Base-by-base conservation (phyloP, 2,113 vertebrate species). In the Protobothrops flavoviridis region DNA sequence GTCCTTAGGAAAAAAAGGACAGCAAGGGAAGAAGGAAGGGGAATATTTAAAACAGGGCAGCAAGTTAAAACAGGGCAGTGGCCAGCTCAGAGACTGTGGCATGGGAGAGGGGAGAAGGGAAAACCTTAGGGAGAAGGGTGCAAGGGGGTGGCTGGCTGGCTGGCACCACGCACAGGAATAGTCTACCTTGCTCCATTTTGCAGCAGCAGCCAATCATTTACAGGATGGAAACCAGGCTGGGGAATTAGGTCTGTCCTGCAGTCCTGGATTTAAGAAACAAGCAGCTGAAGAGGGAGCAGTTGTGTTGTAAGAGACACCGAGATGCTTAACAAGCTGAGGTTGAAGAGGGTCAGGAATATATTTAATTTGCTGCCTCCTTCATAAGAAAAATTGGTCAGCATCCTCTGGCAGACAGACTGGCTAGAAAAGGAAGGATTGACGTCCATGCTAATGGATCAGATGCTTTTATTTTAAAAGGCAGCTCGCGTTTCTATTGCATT, bases 51-150 rank as follows among this genome's bases (percentile, higher is more conserved):
- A 29, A 8, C 0, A 9, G 17, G 0, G 12, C 86, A 56, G 7
- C 1, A n/a, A n/a, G n/a, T 13, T 7, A 52, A 45, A 29, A 8
- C 0, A 9, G 17, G 0, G 12, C 86, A 56, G 7, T 0, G 1
- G n/a, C 10, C 10, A 26, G 13, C 48, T 21, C 5, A 2, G 3
- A 10, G 10, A 12, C 23, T 24, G 23, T 11, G 21, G 24, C 6
- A n/a, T 7, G 26, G 48, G 12, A 3, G 9, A 48, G 3, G 5
- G 4, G 23, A 29, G 86, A 29, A 10, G 2, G 86, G 12, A 29
- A 29, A 87, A 29, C 86, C 2, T 26, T 26, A 12, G 26, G 48
- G 85, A 5, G 23, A 17, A 26, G 4, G 21, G 45, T 21, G 4
- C 61, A 13, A n/a, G 0, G 6, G 50, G 74, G 1, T 17, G 39